Evolutionary conservation across 2,888 invertebrate genomes (phyloP).

Genomic region (Stenodera caucasica): DNA sequence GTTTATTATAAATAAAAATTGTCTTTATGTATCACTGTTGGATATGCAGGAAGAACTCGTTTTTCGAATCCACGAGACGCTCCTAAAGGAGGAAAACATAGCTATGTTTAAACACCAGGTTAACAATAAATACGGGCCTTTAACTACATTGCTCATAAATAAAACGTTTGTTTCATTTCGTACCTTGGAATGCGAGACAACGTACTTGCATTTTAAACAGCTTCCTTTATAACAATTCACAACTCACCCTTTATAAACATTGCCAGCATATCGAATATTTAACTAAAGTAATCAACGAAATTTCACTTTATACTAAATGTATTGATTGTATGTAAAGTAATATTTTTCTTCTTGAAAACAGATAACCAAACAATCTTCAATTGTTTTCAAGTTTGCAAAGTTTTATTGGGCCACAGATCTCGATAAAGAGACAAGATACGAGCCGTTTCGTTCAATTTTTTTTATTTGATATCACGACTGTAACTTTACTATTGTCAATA

Average conservation of each 20-base stretch:
- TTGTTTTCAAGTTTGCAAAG: neutral
- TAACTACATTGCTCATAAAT: conserved; percentile 24
- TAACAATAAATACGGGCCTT: conserved; percentile 25
- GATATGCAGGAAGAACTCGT: conserved; percentile 14
- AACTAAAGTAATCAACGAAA: neutral
- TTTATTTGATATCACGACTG: neutral
- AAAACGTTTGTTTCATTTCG: conserved; percentile 27
- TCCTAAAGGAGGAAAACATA: conserved; percentile 20
- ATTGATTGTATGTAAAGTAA: conserved; percentile 2
- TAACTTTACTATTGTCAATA: neutral
- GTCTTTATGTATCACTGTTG: conserved; percentile 17
- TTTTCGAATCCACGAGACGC: conserved; percentile 16
- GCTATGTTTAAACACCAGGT: conserved; percentile 22
- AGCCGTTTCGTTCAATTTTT: neutral
- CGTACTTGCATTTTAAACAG: conserved; percentile 20
- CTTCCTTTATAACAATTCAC: conserved; percentile 14
- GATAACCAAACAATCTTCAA: neutral
- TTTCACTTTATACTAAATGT: neutral
- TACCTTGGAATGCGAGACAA: conserved; percentile 23
- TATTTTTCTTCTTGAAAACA: too few species aligned
- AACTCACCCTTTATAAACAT: conserved; percentile 2
- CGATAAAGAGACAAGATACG: neutral
- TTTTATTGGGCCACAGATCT: neutral
- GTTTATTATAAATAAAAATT: conserved; percentile 14
- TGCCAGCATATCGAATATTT: conserved; percentile 5